These are phyloP conservation scores for Falco rusticolus DNA, from an alignment of 2,797 vertebrate genomes.

Conservation along the genomic window DNA sequence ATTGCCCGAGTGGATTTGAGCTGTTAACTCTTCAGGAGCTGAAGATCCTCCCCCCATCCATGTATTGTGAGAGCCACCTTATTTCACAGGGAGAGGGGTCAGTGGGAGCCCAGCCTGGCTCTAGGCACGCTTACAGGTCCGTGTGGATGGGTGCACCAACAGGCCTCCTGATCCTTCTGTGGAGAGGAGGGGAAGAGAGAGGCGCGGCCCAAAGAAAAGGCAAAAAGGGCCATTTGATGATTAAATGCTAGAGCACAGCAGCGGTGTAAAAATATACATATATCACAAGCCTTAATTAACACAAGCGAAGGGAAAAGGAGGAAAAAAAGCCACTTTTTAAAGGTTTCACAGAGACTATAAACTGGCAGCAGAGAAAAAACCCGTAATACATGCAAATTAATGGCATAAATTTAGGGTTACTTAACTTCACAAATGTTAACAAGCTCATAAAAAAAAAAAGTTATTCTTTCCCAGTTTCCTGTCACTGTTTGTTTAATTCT, in stretches of 20 bases:
- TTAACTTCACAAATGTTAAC: conserved; percentile 79
- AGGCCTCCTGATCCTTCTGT: neutral
- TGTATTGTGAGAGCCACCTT: neutral
- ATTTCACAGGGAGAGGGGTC: neutral
- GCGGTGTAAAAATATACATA: conserved; percentile 62
- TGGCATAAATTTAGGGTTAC: conserved; percentile 75
- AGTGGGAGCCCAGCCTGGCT: neutral
- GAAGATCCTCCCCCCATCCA: neutral
- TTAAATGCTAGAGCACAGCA: conserved; percentile 43
- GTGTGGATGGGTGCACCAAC: neutral
- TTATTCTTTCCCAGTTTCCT: conserved; percentile 68
- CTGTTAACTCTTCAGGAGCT: conserved; percentile 36
- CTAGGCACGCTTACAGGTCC: neutral
- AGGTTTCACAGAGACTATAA: conserved; percentile 65
- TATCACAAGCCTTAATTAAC: conserved; percentile 74
- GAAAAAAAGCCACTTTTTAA: conserved; percentile 64
- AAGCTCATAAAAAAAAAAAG: conserved; percentile 76
- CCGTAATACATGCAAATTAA: conserved; percentile 73
- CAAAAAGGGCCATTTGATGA: conserved; percentile 44
- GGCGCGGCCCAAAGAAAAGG: neutral
- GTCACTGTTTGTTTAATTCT: conserved; percentile 64
- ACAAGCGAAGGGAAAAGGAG: conserved; percentile 59
- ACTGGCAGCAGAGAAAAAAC: conserved; percentile 55
- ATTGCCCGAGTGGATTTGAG: neutral
- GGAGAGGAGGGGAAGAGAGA: neutral